Evolutionary conservation across 2,888 invertebrate species (phyloP), one percentile per base, ranked within the genome.

Genomic region (Apodemia zela): DNA sequence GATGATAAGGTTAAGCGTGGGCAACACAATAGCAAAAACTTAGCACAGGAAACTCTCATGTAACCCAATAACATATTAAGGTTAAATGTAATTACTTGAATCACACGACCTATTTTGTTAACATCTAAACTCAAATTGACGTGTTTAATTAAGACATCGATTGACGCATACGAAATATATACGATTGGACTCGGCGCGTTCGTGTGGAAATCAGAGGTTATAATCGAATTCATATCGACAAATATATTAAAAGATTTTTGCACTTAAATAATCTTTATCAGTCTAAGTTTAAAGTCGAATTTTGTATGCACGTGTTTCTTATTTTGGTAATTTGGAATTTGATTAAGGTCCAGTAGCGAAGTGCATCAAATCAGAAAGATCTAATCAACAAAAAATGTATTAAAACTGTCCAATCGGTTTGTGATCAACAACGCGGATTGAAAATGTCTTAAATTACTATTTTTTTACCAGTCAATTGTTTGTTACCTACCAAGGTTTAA

Each of bases 321-420:
- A 15, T 8, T 29, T 0, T 29, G 54, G 54, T 54, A 29, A 54
- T 54, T 29, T 54, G 25, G 25, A 29, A 72, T 72, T 69, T 69
- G 73, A 72, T 73, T 72, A 73, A 71, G 75, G 75, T 74, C 75
- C 88, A 72, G 89, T 89, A 89, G 89, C 89, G 69, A 74, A 76
- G 81, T 75, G 72, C 78, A 75, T 72, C 77, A 79, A 79, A 86
- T 87, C 72, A 83, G 80, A 87, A 89, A 88, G 87, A 88, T 89
- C 73, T 72, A 75, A 86, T 85, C 73, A 73, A 71, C 66, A 76
- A 82, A 69, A 78, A 82, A 87, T 88, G 29, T 57, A 57, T 57
- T 57, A 29, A 57, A 54, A 54, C 25, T 57, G 54, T 29, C 54
- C 54, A 57, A 57, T 57, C 54, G 29, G 29, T 29, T 57, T 13